These are phyloP conservation scores for Regulus satrapa DNA, from an alignment of 2,113 vertebrate species.

Conservation along the genomic window DNA sequence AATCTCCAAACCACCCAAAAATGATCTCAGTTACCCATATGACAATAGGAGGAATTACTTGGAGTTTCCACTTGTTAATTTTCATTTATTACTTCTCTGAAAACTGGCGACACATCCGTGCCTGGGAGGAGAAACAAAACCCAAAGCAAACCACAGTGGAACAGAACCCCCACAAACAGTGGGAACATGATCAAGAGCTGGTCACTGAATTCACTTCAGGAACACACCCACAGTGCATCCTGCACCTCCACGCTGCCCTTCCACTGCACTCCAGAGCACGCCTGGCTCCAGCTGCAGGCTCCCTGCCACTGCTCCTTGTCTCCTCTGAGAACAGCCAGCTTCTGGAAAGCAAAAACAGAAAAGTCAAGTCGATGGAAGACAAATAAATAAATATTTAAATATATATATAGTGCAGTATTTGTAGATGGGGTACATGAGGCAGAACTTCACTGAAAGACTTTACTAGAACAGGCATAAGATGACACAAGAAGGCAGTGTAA, in stretches of 20 bases:
- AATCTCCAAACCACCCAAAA: neutral
- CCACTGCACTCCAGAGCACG: rapidly evolving
- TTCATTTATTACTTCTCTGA: neutral
- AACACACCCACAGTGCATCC: neutral
- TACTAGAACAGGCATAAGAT: neutral
- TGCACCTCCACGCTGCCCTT: neutral
- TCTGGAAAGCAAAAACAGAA: neutral
- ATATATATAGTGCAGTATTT: too few species aligned
- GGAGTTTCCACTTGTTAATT: neutral
- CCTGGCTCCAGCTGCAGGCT: neutral
- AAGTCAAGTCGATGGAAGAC: neutral
- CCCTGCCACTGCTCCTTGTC: neutral
- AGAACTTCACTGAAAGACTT: neutral
- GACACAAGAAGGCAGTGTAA: neutral
- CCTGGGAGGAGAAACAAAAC: neutral
- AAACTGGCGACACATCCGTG: neutral
- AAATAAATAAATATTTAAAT: too few species aligned
- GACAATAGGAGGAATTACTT: rapidly evolving
- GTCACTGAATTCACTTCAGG: neutral
- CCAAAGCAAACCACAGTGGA: neutral
- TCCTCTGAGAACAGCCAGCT: neutral
- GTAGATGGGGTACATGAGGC: neutral
- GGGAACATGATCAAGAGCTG: neutral
- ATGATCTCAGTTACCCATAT: neutral
- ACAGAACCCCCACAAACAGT: neutral